Evolutionary conservation across 1,140 invertebrate species (phyloP), one percentile per base, ranked within the genome.

Genomic region (Liolophura sinensis): DNA sequence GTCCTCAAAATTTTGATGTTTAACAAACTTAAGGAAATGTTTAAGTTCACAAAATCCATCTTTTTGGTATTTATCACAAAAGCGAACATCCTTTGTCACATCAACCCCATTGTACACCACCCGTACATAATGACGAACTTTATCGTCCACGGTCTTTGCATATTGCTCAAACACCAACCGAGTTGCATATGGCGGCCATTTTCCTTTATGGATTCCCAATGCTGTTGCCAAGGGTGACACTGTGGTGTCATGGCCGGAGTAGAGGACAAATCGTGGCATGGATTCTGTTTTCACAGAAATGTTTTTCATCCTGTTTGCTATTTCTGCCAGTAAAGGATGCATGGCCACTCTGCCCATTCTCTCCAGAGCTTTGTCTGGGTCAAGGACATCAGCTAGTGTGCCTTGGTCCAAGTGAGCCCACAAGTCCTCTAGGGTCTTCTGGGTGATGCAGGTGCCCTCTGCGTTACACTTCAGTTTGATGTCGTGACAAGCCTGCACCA

Each of bases 231-330:
- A 82, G 72, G 93, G 92, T 72, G 94, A 92, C 24, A 96, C 73
- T 0, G 94, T 96, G 73, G 92, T 91, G 80, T 96, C 94, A 77
- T 97, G 95, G 0, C 93, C 94, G 0, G 94, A 96, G 79, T 95
- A 97, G 0, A 96, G 70, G 11, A 94, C 90, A 64, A 96, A 88
- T 76, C 90, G 90, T 67, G 89, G 63, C 91, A 91, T 0, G 90
- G 92, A 62, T 92, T 90, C 82, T 92, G 91, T 87, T 88, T 88
- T 91, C 92, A 0, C 90, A 87, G 76, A 93, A 90, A 12, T 93
- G 79, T 0, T 88, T 24, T 89, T 88, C 12, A 95, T 89, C 69
- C 93, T 90, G 64, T 91, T 88, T 27, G 74, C 64, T 22, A 86
- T 77, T 67, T 85, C 80, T 9, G 73, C 67, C 49, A 87, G 62